Percentiles rank a stretch among this genome's conserved stretches.
phyloP scores from a whole-genome alignment of 2,113 vertebrate species.

The Crotalus viridis region DNA sequence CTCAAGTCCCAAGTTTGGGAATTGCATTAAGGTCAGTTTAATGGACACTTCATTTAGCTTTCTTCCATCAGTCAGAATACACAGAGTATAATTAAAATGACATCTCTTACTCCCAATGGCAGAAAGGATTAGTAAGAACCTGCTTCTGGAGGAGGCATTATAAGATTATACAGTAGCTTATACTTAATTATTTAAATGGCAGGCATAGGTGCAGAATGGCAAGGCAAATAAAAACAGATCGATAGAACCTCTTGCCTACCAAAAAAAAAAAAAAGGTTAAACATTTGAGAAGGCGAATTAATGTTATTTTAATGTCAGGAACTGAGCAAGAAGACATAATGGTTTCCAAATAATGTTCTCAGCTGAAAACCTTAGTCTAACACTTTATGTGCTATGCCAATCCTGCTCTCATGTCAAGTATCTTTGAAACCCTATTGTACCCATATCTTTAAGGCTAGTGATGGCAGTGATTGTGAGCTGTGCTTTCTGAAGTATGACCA shows the following conservation, averaged over 20 bases:
- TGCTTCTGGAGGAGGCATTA: background rate
- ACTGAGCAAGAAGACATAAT: background rate
- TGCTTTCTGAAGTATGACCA: background rate
- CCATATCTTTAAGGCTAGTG: background rate
- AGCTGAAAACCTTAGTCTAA: background rate
- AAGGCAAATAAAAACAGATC: background rate
- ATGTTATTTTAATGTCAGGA: background rate
- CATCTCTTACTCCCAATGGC: constrained; percentile 25
- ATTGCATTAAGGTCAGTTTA: constrained; percentile 35
- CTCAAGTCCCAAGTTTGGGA: constrained; percentile 8
- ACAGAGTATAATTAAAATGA: constrained; percentile 41
- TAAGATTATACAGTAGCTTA: constrained; percentile 4
- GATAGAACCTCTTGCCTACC: constrained; percentile 25
- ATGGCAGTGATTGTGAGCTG: background rate
- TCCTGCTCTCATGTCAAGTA: background rate
- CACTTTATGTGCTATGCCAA: background rate
- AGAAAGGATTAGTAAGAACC: constrained; percentile 1
- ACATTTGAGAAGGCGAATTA: background rate
- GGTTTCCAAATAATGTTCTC: background rate
- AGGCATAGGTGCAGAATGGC: constrained; percentile 5
- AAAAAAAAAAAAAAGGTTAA: constrained; percentile 10
- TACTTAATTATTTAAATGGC: constrained; percentile 35
- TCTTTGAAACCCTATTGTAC: background rate
- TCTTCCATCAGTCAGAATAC: constrained; percentile 12
- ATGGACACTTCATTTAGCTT: constrained; percentile 35